Percentiles rank a stretch among this genome's conserved stretches.
phyloP scores from a whole-genome alignment of 2,797 vertebrate species.

The Characodon lateralis region DNA sequence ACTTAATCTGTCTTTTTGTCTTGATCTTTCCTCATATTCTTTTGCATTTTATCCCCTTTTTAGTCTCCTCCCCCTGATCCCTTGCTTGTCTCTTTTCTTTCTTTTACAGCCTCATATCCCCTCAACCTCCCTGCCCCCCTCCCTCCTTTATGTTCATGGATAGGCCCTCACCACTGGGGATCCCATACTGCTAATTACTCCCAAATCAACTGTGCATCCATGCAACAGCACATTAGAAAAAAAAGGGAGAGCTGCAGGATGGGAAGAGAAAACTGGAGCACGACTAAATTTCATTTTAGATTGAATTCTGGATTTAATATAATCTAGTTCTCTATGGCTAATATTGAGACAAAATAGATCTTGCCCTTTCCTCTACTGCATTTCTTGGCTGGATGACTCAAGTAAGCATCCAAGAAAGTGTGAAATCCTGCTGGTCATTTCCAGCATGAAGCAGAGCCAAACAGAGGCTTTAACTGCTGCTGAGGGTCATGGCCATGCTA shows the following conservation, averaged over 20 bases:
- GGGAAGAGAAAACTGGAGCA: constrained; percentile 22
- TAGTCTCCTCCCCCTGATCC: constrained; percentile 9
- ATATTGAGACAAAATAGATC: constrained; percentile 15
- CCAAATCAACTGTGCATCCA: constrained; percentile 64
- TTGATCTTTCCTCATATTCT: constrained; percentile 7
- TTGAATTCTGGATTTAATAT: constrained; percentile 23
- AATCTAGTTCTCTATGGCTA: background rate
- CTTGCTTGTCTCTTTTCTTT: constrained; percentile 19
- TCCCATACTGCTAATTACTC: constrained; percentile 78
- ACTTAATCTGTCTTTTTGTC: constrained; percentile 5
- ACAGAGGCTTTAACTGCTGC: constrained; percentile 49
- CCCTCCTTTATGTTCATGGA: constrained; percentile 47
- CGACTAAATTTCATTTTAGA: constrained; percentile 14
- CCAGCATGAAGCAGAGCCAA: constrained; percentile 46
- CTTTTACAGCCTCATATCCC: constrained; percentile 23
- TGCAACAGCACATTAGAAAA: constrained; percentile 64
- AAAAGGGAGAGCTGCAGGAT: constrained; percentile 33
- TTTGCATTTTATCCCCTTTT: constrained; percentile 6
- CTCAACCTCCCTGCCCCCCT: constrained; percentile 28
- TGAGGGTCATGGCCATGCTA: constrained; percentile 51
- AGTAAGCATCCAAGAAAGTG: constrained; percentile 18
- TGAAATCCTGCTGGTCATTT: constrained; percentile 27
- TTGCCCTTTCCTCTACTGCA: constrained; percentile 12
- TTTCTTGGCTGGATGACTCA: constrained; percentile 19
- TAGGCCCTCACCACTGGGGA: constrained; percentile 63